Evolutionary conservation across 2,888 invertebrate species (phyloP), one percentile per base, ranked within the genome.

Genomic region (Cataglyphis altisquamis): DNA sequence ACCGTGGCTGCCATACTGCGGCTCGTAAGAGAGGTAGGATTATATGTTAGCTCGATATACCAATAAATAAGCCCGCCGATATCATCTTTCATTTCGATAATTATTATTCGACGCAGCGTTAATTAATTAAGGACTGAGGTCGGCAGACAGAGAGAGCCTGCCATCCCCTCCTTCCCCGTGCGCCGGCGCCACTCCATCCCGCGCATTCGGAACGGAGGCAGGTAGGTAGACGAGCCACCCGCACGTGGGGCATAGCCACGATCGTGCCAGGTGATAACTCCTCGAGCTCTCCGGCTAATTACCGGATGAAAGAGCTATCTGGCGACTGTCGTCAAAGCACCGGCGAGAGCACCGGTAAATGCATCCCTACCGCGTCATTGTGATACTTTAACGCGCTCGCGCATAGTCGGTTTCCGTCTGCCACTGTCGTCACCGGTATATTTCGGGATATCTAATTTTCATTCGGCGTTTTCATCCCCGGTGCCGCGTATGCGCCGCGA

Each of bases 61-160:
- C 92, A 90, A 93, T 94, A 94, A 94, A 94, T 93, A 93, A 92
- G 88, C 92, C 85, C 64, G 63, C 84, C 86, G 87, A 94, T 94
- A 94, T 84, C 91, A 94, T 94, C 93, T 94, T 93, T 93, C 93
- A 93, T 92, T 93, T 89, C 91, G 92, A 93, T 94, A 94, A 94
- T 94, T 94, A 94, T 94, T 93, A 94, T 94, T 93, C 91, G 91
- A 87, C 87, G 83, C 89, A 89, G 90, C 91, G 94, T 94, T 94
- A 94, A 94, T 94, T 94, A 94, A 94, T 94, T 94, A 94, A 94
- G 91, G 90, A 89, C 84, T 87, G 89, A 89, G 86, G 67, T 60
- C 81, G 82, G 75, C 29, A 25, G 41, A 57, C 32, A 32, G 62
- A 39, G 77, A 45, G 63, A 62, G 83, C n/a, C 60, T n/a, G n/a